phyloP scores from a whole-genome alignment of 2,113 vertebrate species.

The Urocolius indicus region DNA sequence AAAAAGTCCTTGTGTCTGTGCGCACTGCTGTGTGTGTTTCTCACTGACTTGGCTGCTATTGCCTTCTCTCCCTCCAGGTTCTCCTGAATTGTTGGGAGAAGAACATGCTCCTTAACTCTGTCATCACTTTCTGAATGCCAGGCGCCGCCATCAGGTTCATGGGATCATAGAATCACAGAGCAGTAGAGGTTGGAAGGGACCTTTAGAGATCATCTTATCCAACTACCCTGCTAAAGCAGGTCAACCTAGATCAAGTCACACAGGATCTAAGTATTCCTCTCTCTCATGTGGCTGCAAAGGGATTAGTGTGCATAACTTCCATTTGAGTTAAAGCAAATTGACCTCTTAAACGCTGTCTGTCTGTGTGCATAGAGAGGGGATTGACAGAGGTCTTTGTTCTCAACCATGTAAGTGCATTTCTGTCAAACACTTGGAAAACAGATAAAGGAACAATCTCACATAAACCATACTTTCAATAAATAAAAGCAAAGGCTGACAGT shows the following conservation, averaged over 20 bases:
- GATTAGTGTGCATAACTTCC: background rate
- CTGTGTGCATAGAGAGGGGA: accelerated
- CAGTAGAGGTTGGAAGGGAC: too few species aligned
- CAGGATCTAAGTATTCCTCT: background rate
- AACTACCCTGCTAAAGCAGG: too few species aligned
- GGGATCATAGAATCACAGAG: too few species aligned
- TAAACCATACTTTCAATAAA: background rate
- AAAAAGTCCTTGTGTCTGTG: background rate
- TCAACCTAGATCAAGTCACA: too few species aligned
- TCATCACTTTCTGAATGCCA: background rate
- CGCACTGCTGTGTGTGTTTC: background rate
- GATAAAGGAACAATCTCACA: background rate
- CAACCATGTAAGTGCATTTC: background rate
- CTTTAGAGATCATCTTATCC: too few species aligned
- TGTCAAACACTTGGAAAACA: background rate
- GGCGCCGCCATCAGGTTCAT: background rate
- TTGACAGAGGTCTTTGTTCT: background rate
- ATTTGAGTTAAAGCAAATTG: background rate
- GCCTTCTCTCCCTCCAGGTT: background rate
- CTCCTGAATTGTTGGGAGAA: background rate
- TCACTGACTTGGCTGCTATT: background rate
- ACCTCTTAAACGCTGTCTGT: accelerated
- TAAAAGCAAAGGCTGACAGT: background rate
- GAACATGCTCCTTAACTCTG: background rate
- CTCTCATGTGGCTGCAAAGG: background rate